Evolutionary conservation across 2,113 vertebrate genomes (phyloP).

Genomic region (Tinamus guttatus): DNA sequence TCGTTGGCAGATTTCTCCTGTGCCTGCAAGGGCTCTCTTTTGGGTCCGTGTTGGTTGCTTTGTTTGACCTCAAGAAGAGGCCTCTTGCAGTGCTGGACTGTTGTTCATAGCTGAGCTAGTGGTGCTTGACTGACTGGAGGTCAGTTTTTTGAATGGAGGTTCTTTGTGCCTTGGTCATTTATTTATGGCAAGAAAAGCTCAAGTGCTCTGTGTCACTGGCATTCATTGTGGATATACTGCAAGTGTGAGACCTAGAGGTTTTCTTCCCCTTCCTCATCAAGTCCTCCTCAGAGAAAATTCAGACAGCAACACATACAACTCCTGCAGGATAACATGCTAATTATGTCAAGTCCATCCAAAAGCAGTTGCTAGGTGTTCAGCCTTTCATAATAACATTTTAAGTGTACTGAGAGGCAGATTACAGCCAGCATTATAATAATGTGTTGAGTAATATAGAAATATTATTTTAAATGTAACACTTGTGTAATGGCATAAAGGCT

Average conservation of each 20-base stretch:
- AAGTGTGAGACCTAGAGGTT: not conserved
- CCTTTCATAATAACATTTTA: not conserved
- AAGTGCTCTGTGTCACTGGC: not conserved
- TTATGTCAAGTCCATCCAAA: not conserved
- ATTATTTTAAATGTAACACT: not conserved
- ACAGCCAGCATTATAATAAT: not conserved
- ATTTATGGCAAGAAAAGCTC: not conserved
- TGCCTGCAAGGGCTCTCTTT: not conserved
- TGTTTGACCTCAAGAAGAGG: accelerated
- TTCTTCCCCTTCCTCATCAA: not conserved
- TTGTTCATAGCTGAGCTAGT: not conserved
- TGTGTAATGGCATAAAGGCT: not conserved
- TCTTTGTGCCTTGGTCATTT: accelerated
- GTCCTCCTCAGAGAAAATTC: not conserved
- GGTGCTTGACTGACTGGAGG: accelerated
- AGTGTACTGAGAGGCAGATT: not conserved
- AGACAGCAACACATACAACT: accelerated
- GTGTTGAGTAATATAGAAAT: not conserved
- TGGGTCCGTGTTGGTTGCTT: not conserved
- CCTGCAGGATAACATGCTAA: not conserved
- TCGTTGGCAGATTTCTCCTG: not conserved
- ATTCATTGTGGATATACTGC: not conserved
- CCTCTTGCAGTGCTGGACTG: not conserved
- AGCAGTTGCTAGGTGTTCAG: not conserved
- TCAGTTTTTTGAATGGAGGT: too few species aligned